Conservation (phyloP, 2,888 invertebrate genomes). For the Microplitis deprimator region DNA sequence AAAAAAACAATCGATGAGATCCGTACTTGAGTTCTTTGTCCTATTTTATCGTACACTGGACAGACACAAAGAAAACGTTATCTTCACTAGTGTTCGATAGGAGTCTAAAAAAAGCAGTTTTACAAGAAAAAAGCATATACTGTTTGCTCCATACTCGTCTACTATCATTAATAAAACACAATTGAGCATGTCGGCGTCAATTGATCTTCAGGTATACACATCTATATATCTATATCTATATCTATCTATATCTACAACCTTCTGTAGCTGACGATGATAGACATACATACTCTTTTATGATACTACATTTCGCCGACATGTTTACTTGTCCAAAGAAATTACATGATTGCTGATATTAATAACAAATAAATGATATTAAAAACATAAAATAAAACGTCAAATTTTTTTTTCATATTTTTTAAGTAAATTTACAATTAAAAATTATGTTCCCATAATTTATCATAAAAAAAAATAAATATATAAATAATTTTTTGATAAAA, state of each 20-base stretch:
- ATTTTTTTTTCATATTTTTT: not conserved
- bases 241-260: conserved; percentile 39
- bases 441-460: too few relatives aligned
- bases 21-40: conserved; percentile 13
- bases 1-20: not conserved
- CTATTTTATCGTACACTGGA: conserved; percentile 11
- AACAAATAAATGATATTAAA: not conserved
- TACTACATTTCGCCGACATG: conserved; percentile 23
- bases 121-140: conserved; percentile 50
- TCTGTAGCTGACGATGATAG: conserved; percentile 41
- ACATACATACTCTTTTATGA: conserved; percentile 45
- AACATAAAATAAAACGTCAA: too few relatives aligned
- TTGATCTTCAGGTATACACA: conserved; percentile 54
- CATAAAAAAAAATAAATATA: too few relatives aligned
- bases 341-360: conserved; percentile 10
- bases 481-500: too few relatives aligned
- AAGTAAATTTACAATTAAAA: not conserved
- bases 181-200: conserved; percentile 58
- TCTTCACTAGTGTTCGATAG: conserved; percentile 54
- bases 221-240: conserved; percentile 36
- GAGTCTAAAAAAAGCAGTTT: conserved; percentile 53
- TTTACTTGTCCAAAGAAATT: conserved; percentile 29
- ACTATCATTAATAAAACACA: conserved; percentile 65
- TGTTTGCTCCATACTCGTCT: conserved; percentile 56
- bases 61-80: conserved; percentile 49